Evolutionary conservation across 2,797 vertebrate species (phyloP).

Genomic region (Thripadectes ignobilis): DNA sequence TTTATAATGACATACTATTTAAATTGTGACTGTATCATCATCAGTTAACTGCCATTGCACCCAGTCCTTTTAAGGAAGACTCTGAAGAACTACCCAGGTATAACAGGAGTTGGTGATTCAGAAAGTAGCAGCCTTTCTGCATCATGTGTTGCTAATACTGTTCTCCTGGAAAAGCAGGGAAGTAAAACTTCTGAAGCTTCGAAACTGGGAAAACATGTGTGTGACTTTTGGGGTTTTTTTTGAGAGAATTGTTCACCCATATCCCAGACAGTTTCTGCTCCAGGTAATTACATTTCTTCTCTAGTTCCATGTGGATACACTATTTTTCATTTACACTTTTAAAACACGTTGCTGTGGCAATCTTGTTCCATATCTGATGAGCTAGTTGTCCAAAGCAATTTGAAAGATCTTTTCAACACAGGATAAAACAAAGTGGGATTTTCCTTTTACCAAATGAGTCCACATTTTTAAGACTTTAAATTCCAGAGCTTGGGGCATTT

Average conservation of each 20-base stretch:
- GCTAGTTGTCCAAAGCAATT: not conserved
- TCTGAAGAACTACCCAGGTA: conserved; percentile 46
- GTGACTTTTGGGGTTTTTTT: not conserved
- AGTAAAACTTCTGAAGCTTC: conserved; percentile 7
- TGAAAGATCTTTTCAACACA: conserved; percentile 13
- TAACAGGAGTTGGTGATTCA: conserved; percentile 46
- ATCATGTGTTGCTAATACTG: not conserved
- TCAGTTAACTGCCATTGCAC: not conserved
- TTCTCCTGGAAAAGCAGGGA: not conserved
- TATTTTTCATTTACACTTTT: conserved; percentile 50
- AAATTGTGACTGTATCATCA: not conserved
- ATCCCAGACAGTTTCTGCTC: not conserved
- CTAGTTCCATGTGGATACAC: not conserved
- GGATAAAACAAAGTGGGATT: conserved; percentile 27
- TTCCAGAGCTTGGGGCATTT: not conserved
- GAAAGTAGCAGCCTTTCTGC: not conserved
- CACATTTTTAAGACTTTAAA: not conserved
- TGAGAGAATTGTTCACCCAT: not conserved
- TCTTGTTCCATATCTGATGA: conserved; percentile 11
- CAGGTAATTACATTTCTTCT: conserved; percentile 25
- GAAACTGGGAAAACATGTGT: not conserved
- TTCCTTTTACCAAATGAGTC: conserved; percentile 21
- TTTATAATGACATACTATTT: not conserved
- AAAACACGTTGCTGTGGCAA: conserved; percentile 5
- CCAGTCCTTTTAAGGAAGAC: not conserved